A percentile compares a stretch with the other conserved stretches of the same genome.
Conservation (phyloP, 2,888 invertebrate species). For the Ophion costatus region DNA sequence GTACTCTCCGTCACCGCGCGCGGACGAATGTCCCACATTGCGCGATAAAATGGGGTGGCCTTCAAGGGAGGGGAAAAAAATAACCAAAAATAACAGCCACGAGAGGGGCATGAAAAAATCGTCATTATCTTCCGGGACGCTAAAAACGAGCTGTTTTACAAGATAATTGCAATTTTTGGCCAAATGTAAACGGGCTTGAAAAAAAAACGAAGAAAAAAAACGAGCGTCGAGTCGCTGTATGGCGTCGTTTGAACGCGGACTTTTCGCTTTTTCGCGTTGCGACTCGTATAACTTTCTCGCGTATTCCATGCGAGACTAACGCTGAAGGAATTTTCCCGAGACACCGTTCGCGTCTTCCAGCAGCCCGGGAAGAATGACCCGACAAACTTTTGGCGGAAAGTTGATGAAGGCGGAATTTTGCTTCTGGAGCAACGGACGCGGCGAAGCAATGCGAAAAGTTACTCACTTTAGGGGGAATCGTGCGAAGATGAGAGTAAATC, state of each 20-base stretch:
- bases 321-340: no score
- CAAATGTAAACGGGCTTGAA: neutral
- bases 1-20: neutral
- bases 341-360: no score
- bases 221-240: neutral
- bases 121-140: neutral
- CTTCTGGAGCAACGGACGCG: no score
- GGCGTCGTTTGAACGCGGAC: no score
- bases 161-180: neutral
- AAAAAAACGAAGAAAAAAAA: neutral
- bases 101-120: neutral
- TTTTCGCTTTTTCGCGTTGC: no score
- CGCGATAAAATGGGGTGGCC: neutral
- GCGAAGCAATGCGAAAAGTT: conserved; percentile 11
- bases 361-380: no score
- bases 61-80: neutral
- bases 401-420: neutral
- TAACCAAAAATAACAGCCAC: neutral
- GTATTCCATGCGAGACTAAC: no score
- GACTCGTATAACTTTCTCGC: no score
- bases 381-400: neutral
- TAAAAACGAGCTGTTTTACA: conserved; percentile 1
- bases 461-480: conserved; percentile 13
- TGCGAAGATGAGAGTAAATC: neutral
- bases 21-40: conserved; percentile 17